phyloP scores from a whole-genome alignment of 92 coral and sea anemone species.

The Virgularia gustaviana region DNA sequence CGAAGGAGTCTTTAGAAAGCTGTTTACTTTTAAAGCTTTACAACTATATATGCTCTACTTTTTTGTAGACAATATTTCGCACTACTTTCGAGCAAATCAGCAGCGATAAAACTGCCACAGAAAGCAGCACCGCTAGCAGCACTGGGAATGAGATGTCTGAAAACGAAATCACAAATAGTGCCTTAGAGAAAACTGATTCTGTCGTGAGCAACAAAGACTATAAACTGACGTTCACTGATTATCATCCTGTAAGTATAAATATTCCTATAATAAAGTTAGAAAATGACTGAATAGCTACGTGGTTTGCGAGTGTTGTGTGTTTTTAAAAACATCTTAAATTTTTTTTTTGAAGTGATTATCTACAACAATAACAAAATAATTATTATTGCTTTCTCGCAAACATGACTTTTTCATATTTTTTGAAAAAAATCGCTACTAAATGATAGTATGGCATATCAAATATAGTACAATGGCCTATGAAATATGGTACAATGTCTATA shows the following conservation, averaged over 20 bases:
- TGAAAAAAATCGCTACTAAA: too few relatives aligned
- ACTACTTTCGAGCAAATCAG: neutral
- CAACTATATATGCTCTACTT: neutral
- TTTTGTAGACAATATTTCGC: constrained; percentile 19
- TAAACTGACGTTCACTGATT: constrained; percentile 70
- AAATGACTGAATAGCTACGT: neutral
- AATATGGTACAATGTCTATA: neutral
- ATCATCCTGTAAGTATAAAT: constrained; percentile 59
- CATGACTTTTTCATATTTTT: too few relatives aligned
- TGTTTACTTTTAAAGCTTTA: neutral
- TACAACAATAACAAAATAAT: too few relatives aligned
- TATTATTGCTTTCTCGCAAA: too few relatives aligned
- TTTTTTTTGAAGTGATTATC: too few relatives aligned
- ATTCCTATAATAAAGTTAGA: neutral
- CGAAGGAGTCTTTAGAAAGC: neutral
- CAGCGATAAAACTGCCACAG: neutral
- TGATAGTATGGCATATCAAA: neutral
- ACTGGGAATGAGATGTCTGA: neutral
- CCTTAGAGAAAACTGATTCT: neutral
- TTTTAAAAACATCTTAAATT: too few relatives aligned
- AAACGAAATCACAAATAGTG: neutral
- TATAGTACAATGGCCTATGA: neutral
- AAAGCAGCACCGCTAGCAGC: neutral
- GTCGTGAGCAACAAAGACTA: constrained; percentile 24
- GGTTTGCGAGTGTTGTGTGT: too few relatives aligned